Base-by-base conservation (phyloP, 2,888 invertebrate species). In the Dryocosmus kuriphilus region DNA sequence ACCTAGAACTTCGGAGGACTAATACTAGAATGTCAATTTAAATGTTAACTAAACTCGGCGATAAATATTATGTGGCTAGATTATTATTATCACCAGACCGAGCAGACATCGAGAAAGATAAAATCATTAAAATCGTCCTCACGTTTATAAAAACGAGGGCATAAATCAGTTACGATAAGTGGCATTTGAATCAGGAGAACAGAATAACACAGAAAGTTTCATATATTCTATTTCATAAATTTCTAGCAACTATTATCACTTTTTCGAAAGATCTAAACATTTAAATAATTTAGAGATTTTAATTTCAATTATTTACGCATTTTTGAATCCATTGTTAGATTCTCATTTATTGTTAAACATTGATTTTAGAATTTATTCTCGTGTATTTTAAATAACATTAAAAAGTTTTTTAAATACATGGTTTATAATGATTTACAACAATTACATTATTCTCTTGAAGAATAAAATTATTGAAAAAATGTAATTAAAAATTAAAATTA, bases 1-100 rank as follows among this genome's bases (percentile, higher is more conserved):
- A 62, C 55, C 57, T 79, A 86, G 84, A 55, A 86, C 67, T 32
- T 30, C 62, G 22, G 71, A 41, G 41, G 14, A 14, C n/a, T 51
- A 51, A 9, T 51, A 51, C n/a, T 51, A 51, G n/a, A 46, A 51
- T 51, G 7, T 51, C 0, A n/a, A 51, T 9, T n/a, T n/a, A 51
- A 51, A 51, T 9, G n/a, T 51, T 3, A 51, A 51, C n/a, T 51
- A n/a, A 51, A 51, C 16, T 46, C 46, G 7, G 7, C 16, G 5
- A 19, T 46, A 46, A 46, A 46, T 16, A 46, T 46, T 46, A 19
- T 46, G 9, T n/a, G 3, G 9, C 9, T 51, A 9, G n/a, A n/a
- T 51, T 51, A n/a, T 46, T 51, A 51, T 51, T n/a, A 51, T 51
- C 41, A 1, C 11, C 11, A 16, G 41, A 16, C 4, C n/a, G n/a